Evolutionary conservation across 2,888 invertebrate genomes (phyloP).

Genomic region (Tiliacea aurago): DNA sequence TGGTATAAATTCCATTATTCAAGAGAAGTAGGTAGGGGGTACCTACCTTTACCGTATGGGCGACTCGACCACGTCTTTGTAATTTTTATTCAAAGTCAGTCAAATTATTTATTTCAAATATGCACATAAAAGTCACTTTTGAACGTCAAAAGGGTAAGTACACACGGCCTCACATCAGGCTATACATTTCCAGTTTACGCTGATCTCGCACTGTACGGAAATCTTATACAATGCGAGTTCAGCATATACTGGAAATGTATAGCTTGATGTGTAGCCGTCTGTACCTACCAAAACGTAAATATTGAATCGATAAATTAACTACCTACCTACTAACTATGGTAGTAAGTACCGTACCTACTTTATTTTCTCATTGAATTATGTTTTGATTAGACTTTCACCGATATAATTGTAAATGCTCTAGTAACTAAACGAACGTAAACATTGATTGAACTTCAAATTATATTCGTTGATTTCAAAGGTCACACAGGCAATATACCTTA

Average conservation of each 20-base stretch:
- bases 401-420: conserved; percentile 56
- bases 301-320: background rate
- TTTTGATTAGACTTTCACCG: conserved; percentile 52
- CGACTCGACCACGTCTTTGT: conserved; percentile 4
- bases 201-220: no score
- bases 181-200: no score
- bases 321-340: background rate
- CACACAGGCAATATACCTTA: conserved; percentile 8
- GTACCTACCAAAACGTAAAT: conserved; percentile 4
- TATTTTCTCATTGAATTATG: conserved; percentile 35
- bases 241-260: no score
- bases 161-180: no score
- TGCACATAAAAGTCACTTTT: no score
- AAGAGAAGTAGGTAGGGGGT: conserved; percentile 9
- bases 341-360: background rate
- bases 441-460: conserved; percentile 56
- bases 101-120: no score
- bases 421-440: conserved; percentile 51
- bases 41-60: conserved; percentile 2
- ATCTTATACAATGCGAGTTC: no score
- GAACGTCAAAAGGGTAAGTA: no score
- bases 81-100: conserved; percentile 35
- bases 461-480: conserved; percentile 40
- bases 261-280: no score
- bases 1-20: conserved; percentile 26